Conservation (phyloP, 2,888 invertebrate genomes). For the Drosophila sordidula region DNA sequence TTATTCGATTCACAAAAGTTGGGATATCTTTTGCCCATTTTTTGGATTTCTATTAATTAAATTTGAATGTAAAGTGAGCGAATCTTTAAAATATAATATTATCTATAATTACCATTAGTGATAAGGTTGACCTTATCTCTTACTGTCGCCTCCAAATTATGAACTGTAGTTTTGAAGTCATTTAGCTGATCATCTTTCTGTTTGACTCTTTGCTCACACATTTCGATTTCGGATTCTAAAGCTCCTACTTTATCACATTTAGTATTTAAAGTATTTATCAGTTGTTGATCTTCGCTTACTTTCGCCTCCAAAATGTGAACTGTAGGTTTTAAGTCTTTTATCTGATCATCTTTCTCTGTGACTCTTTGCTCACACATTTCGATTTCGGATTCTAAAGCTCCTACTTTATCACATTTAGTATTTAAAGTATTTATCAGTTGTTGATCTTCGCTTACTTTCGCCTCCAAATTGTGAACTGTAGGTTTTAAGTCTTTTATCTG, state of each 20-base stretch:
- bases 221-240: neutral
- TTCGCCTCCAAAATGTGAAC: neutral
- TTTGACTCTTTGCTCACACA: neutral
- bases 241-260: neutral
- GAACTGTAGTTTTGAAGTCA: neutral
- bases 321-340: neutral
- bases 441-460: neutral
- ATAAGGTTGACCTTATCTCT: too few relatives aligned
- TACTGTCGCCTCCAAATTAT: too few relatives aligned
- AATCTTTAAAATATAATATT: neutral
- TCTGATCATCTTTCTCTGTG: neutral
- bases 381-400: neutral
- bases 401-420: neutral
- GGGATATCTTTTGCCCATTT: neutral
- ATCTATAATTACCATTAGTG: neutral
- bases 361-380: rapidly evolving
- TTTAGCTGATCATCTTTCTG: neutral
- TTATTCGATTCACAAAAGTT: neutral
- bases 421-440: too few relatives aligned
- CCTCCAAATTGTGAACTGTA: neutral
- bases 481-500: neutral
- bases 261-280: too few relatives aligned
- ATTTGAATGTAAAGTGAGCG: neutral
- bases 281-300: neutral
- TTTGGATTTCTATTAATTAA: neutral